Conservation (phyloP, 2,888 invertebrate genomes). For the Nipponacmea schrenckii region DNA sequence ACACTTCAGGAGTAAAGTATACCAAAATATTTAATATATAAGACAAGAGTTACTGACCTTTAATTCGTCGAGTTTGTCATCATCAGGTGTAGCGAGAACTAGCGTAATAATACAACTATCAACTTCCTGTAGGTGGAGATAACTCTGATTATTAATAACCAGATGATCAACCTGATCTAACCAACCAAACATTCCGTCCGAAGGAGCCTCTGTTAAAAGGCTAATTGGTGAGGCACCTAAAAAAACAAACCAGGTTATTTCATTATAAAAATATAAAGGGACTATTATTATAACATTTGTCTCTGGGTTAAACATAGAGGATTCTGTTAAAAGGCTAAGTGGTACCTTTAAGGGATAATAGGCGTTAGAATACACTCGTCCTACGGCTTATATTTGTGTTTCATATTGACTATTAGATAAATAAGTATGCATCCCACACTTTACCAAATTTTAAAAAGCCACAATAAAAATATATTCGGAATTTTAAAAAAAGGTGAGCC, state of each 20-base stretch:
- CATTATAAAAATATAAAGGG: not conserved
- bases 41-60: constrained; percentile 37
- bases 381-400: too few relatives aligned
- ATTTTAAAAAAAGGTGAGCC: too few relatives aligned
- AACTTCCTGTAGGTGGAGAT: constrained; percentile 37
- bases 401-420: too few relatives aligned
- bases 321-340: not conserved
- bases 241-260: not conserved
- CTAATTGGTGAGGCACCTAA: constrained; percentile 43
- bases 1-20: too few relatives aligned
- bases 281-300: not conserved
- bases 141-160: constrained; percentile 42
- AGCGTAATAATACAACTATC: constrained; percentile 37
- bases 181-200: constrained; percentile 33
- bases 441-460: too few relatives aligned
- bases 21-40: too few relatives aligned
- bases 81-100: constrained; percentile 42
- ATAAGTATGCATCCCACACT: too few relatives aligned
- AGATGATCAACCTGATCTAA: constrained; percentile 36
- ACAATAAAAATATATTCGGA: too few relatives aligned
- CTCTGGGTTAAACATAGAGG: not conserved
- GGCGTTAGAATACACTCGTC: too few relatives aligned
- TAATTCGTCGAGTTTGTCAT: constrained; percentile 48
- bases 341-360: too few relatives aligned
- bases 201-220: constrained; percentile 27